These are phyloP conservation scores for Anastrepha obliqua DNA, from an alignment of 1,140 invertebrate species.

Conservation along the genomic window DNA sequence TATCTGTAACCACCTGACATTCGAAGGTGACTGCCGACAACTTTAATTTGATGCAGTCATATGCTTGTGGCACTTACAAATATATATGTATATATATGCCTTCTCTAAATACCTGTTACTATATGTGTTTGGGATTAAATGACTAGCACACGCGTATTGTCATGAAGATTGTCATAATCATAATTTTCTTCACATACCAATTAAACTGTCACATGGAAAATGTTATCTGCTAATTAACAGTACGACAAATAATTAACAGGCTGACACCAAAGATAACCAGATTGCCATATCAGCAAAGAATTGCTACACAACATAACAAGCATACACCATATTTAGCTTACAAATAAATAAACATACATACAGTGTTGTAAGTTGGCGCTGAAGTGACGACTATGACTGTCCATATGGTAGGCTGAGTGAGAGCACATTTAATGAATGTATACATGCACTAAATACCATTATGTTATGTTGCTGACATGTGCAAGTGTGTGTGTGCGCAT, in stretches of 20 bases:
- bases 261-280: constrained; percentile 42
- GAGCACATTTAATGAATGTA: constrained; percentile 15
- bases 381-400: background rate
- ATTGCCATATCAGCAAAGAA: constrained; percentile 21
- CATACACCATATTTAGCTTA: background rate
- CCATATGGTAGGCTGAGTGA: background rate
- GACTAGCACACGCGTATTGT: background rate
- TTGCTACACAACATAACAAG: background rate
- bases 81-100: too few relatives aligned
- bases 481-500: background rate
- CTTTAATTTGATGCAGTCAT: constrained; percentile 27
- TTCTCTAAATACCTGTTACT: too few relatives aligned
- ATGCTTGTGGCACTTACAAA: background rate
- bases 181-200: constrained; percentile 49
- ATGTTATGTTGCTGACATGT: constrained; percentile 3
- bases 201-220: constrained; percentile 43
- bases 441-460: constrained; percentile 27
- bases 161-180: constrained; percentile 34
- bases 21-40: constrained; percentile 7
- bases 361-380: background rate
- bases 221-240: constrained; percentile 51
- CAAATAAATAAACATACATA: background rate
- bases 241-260: constrained; percentile 49
- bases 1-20: background rate
- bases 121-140: background rate